Base-by-base conservation (phyloP, 1,140 invertebrate species). In the Lanistes nyassanus region DNA sequence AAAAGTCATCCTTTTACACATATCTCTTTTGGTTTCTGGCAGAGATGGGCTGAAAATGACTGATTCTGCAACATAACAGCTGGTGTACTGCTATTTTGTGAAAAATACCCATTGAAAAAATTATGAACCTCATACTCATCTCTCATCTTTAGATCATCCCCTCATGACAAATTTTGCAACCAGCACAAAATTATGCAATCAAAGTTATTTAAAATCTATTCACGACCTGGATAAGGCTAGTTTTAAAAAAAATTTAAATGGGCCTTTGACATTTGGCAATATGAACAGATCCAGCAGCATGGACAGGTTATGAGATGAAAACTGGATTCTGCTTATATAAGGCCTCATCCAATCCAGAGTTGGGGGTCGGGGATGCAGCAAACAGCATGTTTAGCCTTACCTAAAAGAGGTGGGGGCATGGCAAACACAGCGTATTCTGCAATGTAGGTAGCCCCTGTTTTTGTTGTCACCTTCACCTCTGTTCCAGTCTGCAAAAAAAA, bases 41-140 rank as follows among this genome's bases (percentile, higher is more conserved):
- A 90, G 78, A 21, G 69, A 62, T 34, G 90, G 90, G 23, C 75
- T 64, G 79, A 89, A 90, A 21, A 81, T 70, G 36, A 90, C 87
- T 55, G 81, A 81, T 34, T 71, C 86, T 86, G 78, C 29, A 81
- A 79, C 65, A 74, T n/a, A 76, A 6, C 78, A 60, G 69, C 26
- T 19, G 29, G n/a, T 23, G n/a, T 13, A 58, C 23, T 72, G 19
- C 4, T 29, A 9, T 56, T 26, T 16, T 58, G 11, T 11, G 16
- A 29, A 51, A 51, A 29, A 29, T 37, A 34, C 21, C 21, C 11
- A 7, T 56, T 37, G 21, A 36, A 37, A 34, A 60, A 72, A 39
- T 19, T 39, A 53, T 16, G 47, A 69, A 69, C n/a, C 3, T 11
- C 7, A 9, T 39, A 70, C 19, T 16, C 29, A 6, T 51, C 26